A percentile compares a stretch with the other conserved stretches of the same genome.
Evolutionary conservation across 2,113 vertebrate genomes (phyloP).

Genomic region (western clawed frog (Xenopus tropicalis)): DNA sequence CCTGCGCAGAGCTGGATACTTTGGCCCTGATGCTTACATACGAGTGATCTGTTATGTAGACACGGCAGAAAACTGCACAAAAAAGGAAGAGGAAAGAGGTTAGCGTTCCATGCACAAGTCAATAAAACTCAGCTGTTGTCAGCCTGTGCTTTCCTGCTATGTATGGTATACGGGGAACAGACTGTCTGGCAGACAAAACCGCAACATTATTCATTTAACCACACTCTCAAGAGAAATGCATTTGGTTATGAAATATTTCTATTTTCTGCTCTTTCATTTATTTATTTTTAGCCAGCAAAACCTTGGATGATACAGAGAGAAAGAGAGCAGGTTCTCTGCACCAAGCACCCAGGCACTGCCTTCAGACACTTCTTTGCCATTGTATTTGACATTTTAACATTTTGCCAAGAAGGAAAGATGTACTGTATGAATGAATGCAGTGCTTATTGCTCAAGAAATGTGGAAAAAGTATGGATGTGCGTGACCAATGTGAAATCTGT

Average conservation of each 20-base stretch:
- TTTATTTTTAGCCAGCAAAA: background rate
- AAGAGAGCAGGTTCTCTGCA: too few relatives aligned
- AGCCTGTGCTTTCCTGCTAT: slow-evolving; percentile 28
- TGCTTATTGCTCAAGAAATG: too few relatives aligned
- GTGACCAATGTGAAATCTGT: too few relatives aligned
- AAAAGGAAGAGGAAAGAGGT: slow-evolving; percentile 41
- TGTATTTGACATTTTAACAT: too few relatives aligned
- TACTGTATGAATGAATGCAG: too few relatives aligned
- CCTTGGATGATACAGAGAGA: too few relatives aligned
- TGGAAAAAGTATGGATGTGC: too few relatives aligned
- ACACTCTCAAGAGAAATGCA: background rate
- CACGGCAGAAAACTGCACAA: slow-evolving; percentile 82
- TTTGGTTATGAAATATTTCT: background rate
- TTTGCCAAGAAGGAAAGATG: too few relatives aligned
- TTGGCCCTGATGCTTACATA: slow-evolving; percentile 85
- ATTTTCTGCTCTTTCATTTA: background rate
- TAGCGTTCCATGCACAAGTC: slow-evolving; percentile 29
- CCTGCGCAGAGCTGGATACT: slow-evolving; percentile 70
- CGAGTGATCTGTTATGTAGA: slow-evolving; percentile 87
- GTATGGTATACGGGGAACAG: slow-evolving; percentile 28
- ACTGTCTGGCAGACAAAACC: slow-evolving; percentile 9
- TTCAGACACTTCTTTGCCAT: background rate
- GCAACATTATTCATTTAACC: background rate
- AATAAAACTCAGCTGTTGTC: slow-evolving; percentile 33
- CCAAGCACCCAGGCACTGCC: background rate